phyloP scores from a whole-genome alignment of 2,797 vertebrate genomes.

The Pteropus rufus region DNA sequence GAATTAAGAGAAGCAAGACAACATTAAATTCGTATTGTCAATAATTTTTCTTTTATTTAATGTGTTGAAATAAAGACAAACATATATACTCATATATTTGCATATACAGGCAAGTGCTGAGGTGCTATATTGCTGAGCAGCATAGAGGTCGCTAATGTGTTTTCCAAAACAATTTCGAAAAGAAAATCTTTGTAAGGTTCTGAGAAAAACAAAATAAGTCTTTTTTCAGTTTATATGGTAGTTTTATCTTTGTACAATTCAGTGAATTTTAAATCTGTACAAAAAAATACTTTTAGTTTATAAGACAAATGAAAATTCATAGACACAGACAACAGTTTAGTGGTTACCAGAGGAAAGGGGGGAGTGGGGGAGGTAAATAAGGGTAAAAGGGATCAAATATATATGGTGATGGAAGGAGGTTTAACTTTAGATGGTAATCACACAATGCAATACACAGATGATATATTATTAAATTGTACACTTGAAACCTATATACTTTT shows the following conservation, averaged over 20 bases:
- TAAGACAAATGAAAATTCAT: too few species aligned
- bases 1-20: background rate
- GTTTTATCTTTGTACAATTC: background rate
- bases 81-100: background rate
- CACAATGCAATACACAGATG: too few species aligned
- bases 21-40: background rate
- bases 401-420: too few species aligned
- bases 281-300: too few species aligned
- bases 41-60: background rate
- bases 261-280: too few species aligned
- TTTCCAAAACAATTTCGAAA: background rate
- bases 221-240: conserved; percentile 10
- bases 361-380: too few species aligned
- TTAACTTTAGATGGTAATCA: too few species aligned
- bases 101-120: background rate
- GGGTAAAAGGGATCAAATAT: too few species aligned
- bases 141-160: background rate
- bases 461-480: too few species aligned
- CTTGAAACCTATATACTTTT: too few species aligned
- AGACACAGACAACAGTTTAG: too few species aligned
- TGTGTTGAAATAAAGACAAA: background rate
- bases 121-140: background rate
- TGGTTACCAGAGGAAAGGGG: too few species aligned
- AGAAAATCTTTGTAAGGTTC: background rate
- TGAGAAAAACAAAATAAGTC: background rate